These are phyloP conservation scores for Himalopsyche phryganea DNA, from an alignment of 1,140 invertebrate genomes.

Conservation along the genomic window DNA sequence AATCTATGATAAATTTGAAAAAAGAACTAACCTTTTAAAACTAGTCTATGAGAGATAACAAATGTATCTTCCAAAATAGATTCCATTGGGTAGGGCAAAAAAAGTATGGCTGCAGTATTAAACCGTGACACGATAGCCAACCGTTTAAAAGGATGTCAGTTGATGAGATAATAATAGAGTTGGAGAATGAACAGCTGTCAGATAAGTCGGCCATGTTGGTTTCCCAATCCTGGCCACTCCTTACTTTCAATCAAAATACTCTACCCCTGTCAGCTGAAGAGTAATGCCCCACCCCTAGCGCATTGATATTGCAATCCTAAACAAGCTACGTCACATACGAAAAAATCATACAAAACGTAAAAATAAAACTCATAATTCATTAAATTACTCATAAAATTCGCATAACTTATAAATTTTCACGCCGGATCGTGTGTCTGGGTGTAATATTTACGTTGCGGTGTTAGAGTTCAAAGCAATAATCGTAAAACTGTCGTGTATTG, in stretches of 20 bases:
- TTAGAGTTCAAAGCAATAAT: constrained; percentile 11
- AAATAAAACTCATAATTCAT: too few relatives aligned
- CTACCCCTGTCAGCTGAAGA: constrained; percentile 18
- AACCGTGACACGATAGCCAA: constrained; percentile 8
- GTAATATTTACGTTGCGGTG: neutral
- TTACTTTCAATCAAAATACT: constrained; percentile 29
- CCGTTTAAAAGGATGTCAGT: constrained; percentile 21
- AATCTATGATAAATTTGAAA: too few relatives aligned
- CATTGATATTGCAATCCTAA: too few relatives aligned
- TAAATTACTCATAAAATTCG: too few relatives aligned
- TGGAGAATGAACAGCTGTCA: constrained; percentile 25
- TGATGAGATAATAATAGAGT: constrained; percentile 25
- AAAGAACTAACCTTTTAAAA: too few relatives aligned
- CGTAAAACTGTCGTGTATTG: constrained; percentile 19
- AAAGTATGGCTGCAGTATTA: constrained; percentile 5
- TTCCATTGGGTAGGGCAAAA: too few relatives aligned
- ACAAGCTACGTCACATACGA: too few relatives aligned
- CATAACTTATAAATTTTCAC: too few relatives aligned
- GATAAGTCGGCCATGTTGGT: constrained; percentile 22
- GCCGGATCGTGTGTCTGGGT: too few relatives aligned
- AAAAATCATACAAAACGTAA: too few relatives aligned
- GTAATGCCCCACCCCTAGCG: constrained; percentile 15
- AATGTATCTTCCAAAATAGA: too few relatives aligned
- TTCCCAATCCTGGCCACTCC: constrained; percentile 19
- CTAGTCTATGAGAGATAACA: too few relatives aligned